Base-by-base conservation (phyloP, 2,888 invertebrate genomes). In the Blastobasis lacticolella region DNA sequence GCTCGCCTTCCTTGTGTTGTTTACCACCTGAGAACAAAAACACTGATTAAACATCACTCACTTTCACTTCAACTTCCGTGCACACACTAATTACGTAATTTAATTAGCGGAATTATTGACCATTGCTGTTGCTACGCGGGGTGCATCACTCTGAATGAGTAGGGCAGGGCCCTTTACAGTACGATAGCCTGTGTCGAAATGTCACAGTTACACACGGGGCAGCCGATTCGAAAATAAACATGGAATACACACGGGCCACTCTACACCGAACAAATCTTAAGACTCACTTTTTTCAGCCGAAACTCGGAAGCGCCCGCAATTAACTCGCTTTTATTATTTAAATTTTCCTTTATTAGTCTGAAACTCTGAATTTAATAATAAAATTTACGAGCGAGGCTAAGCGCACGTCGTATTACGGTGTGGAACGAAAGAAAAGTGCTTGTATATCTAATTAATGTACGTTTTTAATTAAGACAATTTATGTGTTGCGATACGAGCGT, bases 1-100 rank as follows among this genome's bases (percentile, higher is more conserved):
- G 9, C 84, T 88, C 6, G 90, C 87, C 73, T 91, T 92, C 58
- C 92, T 90, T 55, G 91, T 92, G 63, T 91, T 94, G 71, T 95
- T 95, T 41, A 92, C 93, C 51, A 92, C 93, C 89, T 89, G 82
- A 47, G 73, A 75, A 67, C 52, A 69, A 66, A 59, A 10, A 64
- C 60, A 68, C 61, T 57, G 54, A 62, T 66, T 70, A 67, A 52
- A 52, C 59, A 65, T 61, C 57, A 60, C 61, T 51, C 62, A 68
- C 69, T 73, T 67, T 71, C 73, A 80, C 73, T 69, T 51, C 55
- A 66, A 23, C 23, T 23, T 23, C 23, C 57, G 57, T 52, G 44
- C 46, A 23, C 49, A 52, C 38, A 23, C 40, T 38, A 45, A 45
- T 45, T 50, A 23, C 37, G 49, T 42, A 49, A 44, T 40, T 10